A percentile compares a stretch with the other conserved stretches of the same genome.
These are phyloP conservation scores for Rhincodon typus DNA, from an alignment of 2,797 vertebrate species.

Conservation along the genomic window DNA sequence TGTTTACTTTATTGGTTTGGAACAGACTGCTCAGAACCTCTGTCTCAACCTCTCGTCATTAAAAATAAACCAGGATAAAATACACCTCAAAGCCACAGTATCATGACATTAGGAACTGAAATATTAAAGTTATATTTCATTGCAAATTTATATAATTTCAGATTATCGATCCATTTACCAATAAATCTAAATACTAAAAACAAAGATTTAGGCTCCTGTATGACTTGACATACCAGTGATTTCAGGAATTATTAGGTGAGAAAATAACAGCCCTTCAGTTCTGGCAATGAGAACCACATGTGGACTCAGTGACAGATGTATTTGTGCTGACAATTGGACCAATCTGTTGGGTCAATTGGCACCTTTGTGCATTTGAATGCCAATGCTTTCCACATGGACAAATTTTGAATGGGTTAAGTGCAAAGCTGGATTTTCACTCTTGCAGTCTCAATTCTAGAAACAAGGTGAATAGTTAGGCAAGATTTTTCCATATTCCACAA, in stretches of 20 bases:
- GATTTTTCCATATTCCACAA: too few species aligned
- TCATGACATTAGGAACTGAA: not conserved
- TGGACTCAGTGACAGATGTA: not conserved
- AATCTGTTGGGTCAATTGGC: not conserved
- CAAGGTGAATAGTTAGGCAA: not conserved
- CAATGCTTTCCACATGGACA: not conserved
- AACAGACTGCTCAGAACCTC: too few species aligned
- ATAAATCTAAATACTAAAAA: not conserved
- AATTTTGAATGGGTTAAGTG: not conserved
- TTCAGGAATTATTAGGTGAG: not conserved
- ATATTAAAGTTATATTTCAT: constrained; percentile 4
- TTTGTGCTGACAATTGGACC: not conserved
- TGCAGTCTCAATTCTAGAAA: not conserved
- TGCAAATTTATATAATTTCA: not conserved
- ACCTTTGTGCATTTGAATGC: not conserved
- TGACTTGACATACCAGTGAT: not conserved
- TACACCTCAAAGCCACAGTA: too few species aligned
- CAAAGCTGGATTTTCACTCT: not conserved
- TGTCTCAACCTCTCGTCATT: too few species aligned
- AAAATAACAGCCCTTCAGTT: constrained; percentile 16
- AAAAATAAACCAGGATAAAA: too few species aligned
- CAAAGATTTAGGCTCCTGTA: not conserved
- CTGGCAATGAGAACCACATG: not conserved
- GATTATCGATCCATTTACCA: not conserved
- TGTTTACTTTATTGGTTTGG: too few species aligned